Base-by-base conservation (phyloP, 2,888 invertebrate genomes). In the Euproctis similis region DNA sequence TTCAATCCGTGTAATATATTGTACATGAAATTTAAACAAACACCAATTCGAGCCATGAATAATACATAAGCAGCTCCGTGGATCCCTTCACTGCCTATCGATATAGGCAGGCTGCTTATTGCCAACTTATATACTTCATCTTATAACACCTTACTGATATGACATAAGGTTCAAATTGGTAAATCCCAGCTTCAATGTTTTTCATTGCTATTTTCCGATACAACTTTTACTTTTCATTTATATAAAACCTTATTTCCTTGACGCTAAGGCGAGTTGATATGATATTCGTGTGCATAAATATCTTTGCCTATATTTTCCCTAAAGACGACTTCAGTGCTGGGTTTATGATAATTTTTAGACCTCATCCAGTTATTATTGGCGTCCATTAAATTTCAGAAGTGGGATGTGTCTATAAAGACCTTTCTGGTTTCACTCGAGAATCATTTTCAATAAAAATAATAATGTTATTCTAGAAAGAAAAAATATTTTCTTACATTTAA, bases 1-100 rank as follows among this genome's bases (percentile, higher is more conserved):
- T 64, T 64, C 66, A 66, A 67, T 65, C 56, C 50, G 45, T 52
- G 58, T 61, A 61, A 66, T 57, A 63, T 62, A 65, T 58, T 56
- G 55, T 58, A 64, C 70, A 72, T 73, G 69, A 75, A 71, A 73
- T 74, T 74, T 73, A 69, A 71, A 75, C 74, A 73, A 73, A 75
- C 72, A 72, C 65, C 67, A 64, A 64, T 66, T 71, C 64, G 43
- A 42, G 39, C 52, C 50, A 70, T 76, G 76, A 75, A 76, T 75
- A 75, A 75, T 59, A 65, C 71, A 75, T 76, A 51, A 47, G 44
- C 39, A 38, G 42, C 46, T 49, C 49, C 44, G 47, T 48, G 56
- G 58, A 61, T 57, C 64, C 60, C 55, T 58, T 59, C 54, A 54
- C 51, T 53, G 51, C 58, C 54, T 55, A 61, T 65, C 50, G 50